Conservation (phyloP, 2,113 vertebrate species). For the Bolborhynchus lineola region DNA sequence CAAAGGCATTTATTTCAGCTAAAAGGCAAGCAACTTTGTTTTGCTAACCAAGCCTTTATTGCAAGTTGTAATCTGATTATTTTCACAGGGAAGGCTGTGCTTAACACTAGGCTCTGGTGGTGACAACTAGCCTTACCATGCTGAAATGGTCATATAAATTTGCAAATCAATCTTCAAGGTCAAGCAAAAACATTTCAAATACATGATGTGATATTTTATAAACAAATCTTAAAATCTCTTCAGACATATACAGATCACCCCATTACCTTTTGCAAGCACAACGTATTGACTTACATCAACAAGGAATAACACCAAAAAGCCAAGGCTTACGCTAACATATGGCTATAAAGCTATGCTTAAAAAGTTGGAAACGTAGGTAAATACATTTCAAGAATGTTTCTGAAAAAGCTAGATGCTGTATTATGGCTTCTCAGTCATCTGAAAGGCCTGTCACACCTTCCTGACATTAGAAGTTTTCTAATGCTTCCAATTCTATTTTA, state of each 20-base stretch:
- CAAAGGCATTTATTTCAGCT: neutral
- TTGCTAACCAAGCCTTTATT: neutral
- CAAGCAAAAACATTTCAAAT: neutral
- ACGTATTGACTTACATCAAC: neutral
- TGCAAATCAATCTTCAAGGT: neutral
- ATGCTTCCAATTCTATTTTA: neutral
- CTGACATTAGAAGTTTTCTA: neutral
- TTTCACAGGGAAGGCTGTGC: neutral
- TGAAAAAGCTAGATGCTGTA: neutral
- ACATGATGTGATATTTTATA: neutral
- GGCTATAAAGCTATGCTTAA: neutral
- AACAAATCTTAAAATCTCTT: neutral
- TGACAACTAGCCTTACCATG: neutral
- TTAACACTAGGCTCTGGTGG: neutral
- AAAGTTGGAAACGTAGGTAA: neutral
- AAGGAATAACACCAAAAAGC: neutral
- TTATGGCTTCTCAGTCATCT: neutral
- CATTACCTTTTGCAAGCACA: neutral
- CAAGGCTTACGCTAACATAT: neutral
- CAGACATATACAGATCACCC: neutral
- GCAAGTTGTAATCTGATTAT: neutral
- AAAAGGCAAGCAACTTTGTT: neutral
- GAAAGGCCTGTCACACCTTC: neutral
- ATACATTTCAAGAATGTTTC: neutral
- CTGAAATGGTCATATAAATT: neutral